These are phyloP conservation scores for Syrphus vitripennis DNA, from an alignment of 2,888 invertebrate species.

Conservation along the genomic window DNA sequence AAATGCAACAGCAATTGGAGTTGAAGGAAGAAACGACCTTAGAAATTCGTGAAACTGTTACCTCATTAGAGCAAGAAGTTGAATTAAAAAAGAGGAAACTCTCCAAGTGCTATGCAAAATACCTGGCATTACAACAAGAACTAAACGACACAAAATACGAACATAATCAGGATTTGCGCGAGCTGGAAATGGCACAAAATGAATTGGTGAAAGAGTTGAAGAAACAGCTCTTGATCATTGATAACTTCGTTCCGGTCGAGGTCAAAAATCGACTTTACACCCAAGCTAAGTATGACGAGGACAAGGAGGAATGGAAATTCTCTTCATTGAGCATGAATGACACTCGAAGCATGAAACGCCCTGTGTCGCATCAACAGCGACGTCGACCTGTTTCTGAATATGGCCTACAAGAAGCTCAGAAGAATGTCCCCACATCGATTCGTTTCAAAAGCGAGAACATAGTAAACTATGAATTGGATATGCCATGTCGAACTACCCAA, in stretches of 20 bases:
- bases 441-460: constrained; percentile 81
- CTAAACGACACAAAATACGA: constrained; percentile 92
- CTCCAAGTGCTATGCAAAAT: constrained; percentile 93
- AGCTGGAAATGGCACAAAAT: constrained; percentile 94
- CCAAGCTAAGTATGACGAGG: constrained; percentile 90
- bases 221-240: constrained; percentile 92
- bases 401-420: constrained; percentile 81
- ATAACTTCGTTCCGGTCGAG: constrained; percentile 93
- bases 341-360: constrained; percentile 82
- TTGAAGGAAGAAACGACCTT: constrained; percentile 95
- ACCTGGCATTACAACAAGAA: constrained; percentile 87
- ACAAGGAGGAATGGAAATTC: constrained; percentile 88
- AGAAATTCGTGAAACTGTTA: constrained; percentile 94
- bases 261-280: constrained; percentile 89
- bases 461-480: constrained; percentile 80
- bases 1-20: constrained; percentile 97
- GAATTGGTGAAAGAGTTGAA: constrained; percentile 95
- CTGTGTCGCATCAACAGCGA: constrained; percentile 85
- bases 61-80: constrained; percentile 96
- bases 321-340: constrained; percentile 80
- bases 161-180: constrained; percentile 94
- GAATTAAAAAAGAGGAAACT: constrained; percentile 96
- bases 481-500: constrained; percentile 81
- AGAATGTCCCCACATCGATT: constrained; percentile 75
- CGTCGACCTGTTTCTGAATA: constrained; percentile 85